phyloP scores from a whole-genome alignment of 2,888 invertebrate genomes.

The Oscheius onirici region DNA sequence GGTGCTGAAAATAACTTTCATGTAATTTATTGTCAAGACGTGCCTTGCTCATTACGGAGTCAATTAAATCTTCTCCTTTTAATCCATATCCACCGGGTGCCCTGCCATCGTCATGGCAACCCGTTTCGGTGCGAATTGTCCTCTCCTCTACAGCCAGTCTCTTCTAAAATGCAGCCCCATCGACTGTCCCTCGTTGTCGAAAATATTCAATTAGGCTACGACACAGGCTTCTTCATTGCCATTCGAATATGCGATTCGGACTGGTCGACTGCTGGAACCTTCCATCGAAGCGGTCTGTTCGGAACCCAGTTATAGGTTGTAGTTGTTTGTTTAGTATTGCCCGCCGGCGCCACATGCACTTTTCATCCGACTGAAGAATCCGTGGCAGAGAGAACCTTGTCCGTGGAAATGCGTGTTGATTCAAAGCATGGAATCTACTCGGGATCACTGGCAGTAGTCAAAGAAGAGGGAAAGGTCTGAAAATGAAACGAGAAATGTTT shows the following conservation, averaged over 20 bases:
- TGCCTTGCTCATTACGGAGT: slow-evolving; percentile 30
- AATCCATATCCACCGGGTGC: background rate
- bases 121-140: background rate
- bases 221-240: background rate
- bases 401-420: background rate
- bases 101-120: background rate
- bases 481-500: no score
- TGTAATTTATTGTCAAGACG: background rate
- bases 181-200: slow-evolving; percentile 20
- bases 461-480: background rate
- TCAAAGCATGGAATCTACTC: background rate
- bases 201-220: slow-evolving; percentile 2
- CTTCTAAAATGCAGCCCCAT: slow-evolving; percentile 2
- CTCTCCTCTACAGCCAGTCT: background rate
- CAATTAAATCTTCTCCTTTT: slow-evolving; percentile 2
- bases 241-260: slow-evolving; percentile 3
- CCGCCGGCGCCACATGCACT: background rate
- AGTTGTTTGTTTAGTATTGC: slow-evolving; percentile 1
- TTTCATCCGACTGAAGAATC: background rate
- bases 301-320: background rate
- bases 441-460: background rate
- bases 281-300: background rate
- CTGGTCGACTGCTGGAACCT: slow-evolving; percentile 11
- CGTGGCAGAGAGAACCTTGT: background rate
- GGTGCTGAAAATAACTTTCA: slow-evolving; percentile 49